Evolutionary conservation across 2,888 invertebrate genomes (phyloP).

Genomic region (Meteorus cinctellus): DNA sequence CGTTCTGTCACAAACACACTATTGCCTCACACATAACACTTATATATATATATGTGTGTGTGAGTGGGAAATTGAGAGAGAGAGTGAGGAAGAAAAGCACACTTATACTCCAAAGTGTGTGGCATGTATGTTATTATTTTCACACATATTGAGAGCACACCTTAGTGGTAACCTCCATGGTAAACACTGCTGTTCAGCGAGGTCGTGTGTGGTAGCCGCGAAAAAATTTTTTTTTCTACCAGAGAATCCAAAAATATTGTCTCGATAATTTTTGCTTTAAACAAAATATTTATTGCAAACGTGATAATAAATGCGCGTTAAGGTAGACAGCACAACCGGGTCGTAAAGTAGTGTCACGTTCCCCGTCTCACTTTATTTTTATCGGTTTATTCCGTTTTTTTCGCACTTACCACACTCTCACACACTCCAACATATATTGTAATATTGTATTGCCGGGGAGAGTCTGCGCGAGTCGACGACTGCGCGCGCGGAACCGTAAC

Average conservation of each 20-base stretch:
- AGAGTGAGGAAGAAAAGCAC: not conserved
- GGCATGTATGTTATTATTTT: conserved; percentile 16
- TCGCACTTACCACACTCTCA: conserved; percentile 3
- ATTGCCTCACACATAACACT: conserved; percentile 40
- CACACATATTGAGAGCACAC: conserved; percentile 27
- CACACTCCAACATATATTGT: not conserved
- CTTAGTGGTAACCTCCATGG: conserved; percentile 45
- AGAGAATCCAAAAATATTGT: not conserved
- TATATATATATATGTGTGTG: conserved; percentile 13
- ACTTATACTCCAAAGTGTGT: conserved; percentile 22
- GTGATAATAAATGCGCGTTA: conserved; percentile 9
- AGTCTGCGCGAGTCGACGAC: conserved; percentile 31
- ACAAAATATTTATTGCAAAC: too few relatives aligned
- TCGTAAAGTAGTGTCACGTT: not conserved
- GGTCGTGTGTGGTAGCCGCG: conserved; percentile 4
- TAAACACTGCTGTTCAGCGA: conserved; percentile 53
- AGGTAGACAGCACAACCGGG: conserved; percentile 27
- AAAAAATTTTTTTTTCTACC: not conserved
- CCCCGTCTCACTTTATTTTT: conserved; percentile 1
- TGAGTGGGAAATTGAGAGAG: not conserved
- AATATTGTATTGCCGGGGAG: conserved; percentile 16
- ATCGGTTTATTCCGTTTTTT: not conserved
- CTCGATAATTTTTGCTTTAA: too few relatives aligned
- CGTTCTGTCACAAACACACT: conserved; percentile 64
- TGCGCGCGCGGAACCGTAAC: conserved; percentile 39